These are phyloP conservation scores for Drosophila pegasa DNA, from an alignment of 2,888 invertebrate genomes.

Conservation along the genomic window DNA sequence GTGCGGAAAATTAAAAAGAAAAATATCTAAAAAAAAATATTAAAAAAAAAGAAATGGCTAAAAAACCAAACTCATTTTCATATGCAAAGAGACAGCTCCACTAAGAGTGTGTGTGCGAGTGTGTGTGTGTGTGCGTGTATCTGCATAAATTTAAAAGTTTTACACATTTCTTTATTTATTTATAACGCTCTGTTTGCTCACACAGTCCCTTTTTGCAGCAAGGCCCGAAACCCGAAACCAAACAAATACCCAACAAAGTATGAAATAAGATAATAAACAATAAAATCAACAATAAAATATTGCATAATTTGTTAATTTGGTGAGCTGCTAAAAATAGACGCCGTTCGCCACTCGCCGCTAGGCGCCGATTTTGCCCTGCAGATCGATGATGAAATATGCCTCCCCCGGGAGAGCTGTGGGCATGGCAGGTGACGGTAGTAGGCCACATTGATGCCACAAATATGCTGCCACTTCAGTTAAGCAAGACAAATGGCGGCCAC, in stretches of 20 bases:
- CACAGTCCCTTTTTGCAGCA: conserved; percentile 26
- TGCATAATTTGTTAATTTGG: conserved; percentile 70
- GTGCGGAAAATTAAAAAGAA: conserved; percentile 3
- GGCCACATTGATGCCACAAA: conserved; percentile 49
- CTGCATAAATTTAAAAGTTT: conserved; percentile 70
- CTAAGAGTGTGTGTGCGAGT: conserved; percentile 11
- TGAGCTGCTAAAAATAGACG: conserved; percentile 18
- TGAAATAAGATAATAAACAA: conserved; percentile 29
- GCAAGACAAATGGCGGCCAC: conserved; percentile 61
- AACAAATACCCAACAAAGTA: conserved; percentile 15
- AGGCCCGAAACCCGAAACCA: conserved; percentile 15
- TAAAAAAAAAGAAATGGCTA: conserved; percentile 18
- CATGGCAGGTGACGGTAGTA: conserved; percentile 5
- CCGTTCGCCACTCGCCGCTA: conserved; percentile 6
- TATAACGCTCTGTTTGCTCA: conserved; percentile 56
- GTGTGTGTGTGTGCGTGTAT: conserved; percentile 62
- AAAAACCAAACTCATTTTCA: conserved; percentile 70
- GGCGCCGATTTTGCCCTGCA: conserved; percentile 1
- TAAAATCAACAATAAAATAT: conserved; percentile 49
- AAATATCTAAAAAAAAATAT: conserved; percentile 20
- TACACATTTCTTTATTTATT: conserved; percentile 60
- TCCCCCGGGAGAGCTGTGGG: background rate
- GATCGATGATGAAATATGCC: conserved; percentile 56
- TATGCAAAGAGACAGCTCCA: conserved; percentile 62
- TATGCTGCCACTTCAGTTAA: conserved; percentile 57